Conservation (phyloP, 2,113 vertebrate species). For the Eudyptes chrysolophus region DNA sequence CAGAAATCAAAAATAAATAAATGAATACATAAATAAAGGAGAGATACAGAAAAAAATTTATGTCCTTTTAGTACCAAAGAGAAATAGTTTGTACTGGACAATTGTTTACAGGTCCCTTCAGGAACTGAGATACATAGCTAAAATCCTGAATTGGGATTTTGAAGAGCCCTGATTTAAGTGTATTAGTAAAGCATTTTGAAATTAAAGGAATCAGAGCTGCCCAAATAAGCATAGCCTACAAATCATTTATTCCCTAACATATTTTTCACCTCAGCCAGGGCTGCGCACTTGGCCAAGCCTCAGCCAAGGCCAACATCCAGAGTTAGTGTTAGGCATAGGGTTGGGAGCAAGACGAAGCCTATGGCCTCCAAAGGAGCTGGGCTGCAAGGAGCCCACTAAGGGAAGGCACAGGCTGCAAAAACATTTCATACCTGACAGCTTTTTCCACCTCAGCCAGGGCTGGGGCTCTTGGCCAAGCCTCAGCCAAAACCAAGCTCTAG, state of each 20-base stretch:
- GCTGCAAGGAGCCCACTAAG: not conserved
- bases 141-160: not conserved
- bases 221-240: not conserved
- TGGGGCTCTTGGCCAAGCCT: not conserved
- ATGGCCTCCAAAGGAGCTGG: not conserved
- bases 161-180: not conserved
- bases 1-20: not conserved
- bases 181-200: not conserved
- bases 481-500: not conserved
- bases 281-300: not conserved
- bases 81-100: not conserved
- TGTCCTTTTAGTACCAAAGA: not conserved
- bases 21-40: not conserved
- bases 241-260: not conserved
- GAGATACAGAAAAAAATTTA: rapidly evolving
- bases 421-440: not conserved
- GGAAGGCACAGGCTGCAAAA: not conserved
- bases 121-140: not conserved
- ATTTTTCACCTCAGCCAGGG: not conserved
- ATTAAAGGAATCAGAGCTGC: not conserved
- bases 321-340: not conserved
- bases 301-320: not conserved
- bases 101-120: not conserved
- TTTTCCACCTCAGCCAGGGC: not conserved
- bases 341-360: not conserved